A percentile compares a stretch with the other conserved stretches of the same genome.
Evolutionary conservation across 2,888 invertebrate species (phyloP).

Genomic region (Drosophila koepferae): DNA sequence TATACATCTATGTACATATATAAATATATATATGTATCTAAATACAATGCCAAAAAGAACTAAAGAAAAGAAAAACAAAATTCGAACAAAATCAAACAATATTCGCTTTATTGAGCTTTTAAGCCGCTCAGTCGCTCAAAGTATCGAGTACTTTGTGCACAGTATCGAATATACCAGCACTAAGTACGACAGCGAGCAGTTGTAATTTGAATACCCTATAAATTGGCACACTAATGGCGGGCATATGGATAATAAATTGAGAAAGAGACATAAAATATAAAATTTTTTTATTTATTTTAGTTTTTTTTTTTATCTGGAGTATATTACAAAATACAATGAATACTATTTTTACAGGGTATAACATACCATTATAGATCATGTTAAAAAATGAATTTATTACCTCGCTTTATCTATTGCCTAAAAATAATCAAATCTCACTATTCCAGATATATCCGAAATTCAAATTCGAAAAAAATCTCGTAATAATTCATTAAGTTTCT

Average conservation of each 20-base stretch:
- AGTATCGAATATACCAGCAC: conserved; percentile 9
- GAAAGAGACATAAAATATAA: too few species aligned
- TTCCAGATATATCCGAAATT: too few species aligned
- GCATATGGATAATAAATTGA: not conserved
- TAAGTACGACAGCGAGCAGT: conserved; percentile 9
- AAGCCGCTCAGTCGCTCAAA: conserved; percentile 62
- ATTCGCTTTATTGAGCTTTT: conserved; percentile 69
- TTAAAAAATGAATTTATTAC: not conserved
- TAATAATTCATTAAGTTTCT: not conserved
- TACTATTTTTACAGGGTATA: too few species aligned
- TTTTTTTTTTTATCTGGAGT: too few species aligned
- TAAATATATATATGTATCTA: not conserved
- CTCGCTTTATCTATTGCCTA: too few species aligned
- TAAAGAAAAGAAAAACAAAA: conserved; percentile 26
- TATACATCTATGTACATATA: not conserved
- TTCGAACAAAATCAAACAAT: conserved; percentile 66
- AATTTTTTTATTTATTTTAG: too few species aligned
- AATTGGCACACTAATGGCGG: too few species aligned
- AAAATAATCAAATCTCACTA: too few species aligned
- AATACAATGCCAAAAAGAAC: conserved; percentile 16
- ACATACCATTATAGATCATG: too few species aligned
- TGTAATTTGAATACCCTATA: conserved; percentile 12
- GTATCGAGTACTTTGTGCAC: conserved; percentile 17
- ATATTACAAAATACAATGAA: too few species aligned
- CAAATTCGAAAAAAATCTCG: too few species aligned